Percentiles rank a stretch among this genome's conserved stretches.
Conservation (phyloP, 2,888 invertebrate genomes). For the Euclidia mi region DNA sequence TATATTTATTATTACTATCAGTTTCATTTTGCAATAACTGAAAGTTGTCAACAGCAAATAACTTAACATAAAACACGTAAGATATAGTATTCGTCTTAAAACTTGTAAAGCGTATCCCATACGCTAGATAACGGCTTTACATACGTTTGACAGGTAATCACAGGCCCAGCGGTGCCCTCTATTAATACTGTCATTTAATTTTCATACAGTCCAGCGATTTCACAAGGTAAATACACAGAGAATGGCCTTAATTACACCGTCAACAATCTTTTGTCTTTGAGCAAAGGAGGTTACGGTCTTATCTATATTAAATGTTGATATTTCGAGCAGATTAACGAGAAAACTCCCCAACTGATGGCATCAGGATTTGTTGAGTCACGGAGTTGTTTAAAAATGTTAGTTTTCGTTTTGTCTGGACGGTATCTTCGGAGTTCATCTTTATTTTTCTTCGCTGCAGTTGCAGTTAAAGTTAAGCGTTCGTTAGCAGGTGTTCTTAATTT, state of each 20-base stretch:
- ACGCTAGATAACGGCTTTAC: conserved; percentile 63
- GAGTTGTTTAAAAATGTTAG: not conserved
- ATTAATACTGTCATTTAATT: conserved; percentile 58
- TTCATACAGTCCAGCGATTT: conserved; percentile 44
- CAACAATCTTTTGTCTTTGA: conserved; percentile 50
- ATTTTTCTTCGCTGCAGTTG: too few relatives aligned
- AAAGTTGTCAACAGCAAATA: too few relatives aligned
- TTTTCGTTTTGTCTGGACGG: too few relatives aligned
- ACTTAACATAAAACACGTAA: conserved; percentile 11
- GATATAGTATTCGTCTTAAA: conserved; percentile 27
- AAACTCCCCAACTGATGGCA: conserved; percentile 31
- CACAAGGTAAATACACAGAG: conserved; percentile 43
- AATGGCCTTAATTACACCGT: conserved; percentile 46
- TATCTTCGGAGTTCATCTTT: too few relatives aligned
- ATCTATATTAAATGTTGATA: conserved; percentile 52
- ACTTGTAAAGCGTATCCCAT: conserved; percentile 50
- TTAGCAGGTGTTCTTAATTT: too few relatives aligned
- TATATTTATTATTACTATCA: too few relatives aligned
- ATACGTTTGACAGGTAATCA: conserved; percentile 74
- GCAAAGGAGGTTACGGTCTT: conserved; percentile 45
- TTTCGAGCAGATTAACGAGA: conserved; percentile 40
- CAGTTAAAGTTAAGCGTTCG: too few relatives aligned
- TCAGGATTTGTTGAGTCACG: conserved; percentile 26
- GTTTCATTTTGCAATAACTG: too few relatives aligned
- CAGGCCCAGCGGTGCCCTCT: conserved; percentile 41